Evolutionary conservation across 2,797 vertebrate species (phyloP), one percentile per base, ranked within the genome.

Genomic region (Pangasius djambal): DNA sequence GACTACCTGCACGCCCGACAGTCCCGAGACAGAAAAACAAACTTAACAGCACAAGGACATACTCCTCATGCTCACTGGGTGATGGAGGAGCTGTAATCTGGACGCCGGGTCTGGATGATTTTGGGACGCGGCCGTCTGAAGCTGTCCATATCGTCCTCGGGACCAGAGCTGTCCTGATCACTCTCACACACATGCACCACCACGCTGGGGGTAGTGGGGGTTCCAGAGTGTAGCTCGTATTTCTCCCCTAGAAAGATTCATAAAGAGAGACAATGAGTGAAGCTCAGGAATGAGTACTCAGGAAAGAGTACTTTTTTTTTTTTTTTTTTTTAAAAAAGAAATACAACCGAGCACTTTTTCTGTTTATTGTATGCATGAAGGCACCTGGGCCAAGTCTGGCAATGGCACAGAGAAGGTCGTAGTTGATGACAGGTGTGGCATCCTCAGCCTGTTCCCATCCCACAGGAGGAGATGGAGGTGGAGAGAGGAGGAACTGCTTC

Each of bases 401-500:
- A 89, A 99, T 98, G 85, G 98, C 98, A 22, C 97, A 99, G 72
- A 99, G 93, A 55, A 99, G 97, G 91, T 99, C 98, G 0, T 99
- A 99, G 91, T 99, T 99, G 88, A 99, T 96, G 86, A 98, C 97
- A 0, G 98, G 98, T 0, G 94, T 99, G 13, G 98, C 95, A 0
- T 99, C 98, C 91, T 96, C 93, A 48, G 96, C 95, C 92, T 98
- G 98, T 15, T 97, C 94, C 98, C 98, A 99, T 2, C 97, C 98
- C 0, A 99, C 97, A 0, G 98, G 98, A 0, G 98, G 98, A 0
- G 98, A 99, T 48, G 97, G 97, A 0, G 98, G 98, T 0, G 98
- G 98, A 0, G 98, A 99, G 92, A 99, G 98, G 89, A 99, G 95
- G 90, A 98, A 99, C 93, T 99, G 98, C 91, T 98, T 98, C 10